phyloP scores from a whole-genome alignment of 2,888 invertebrate species.

The Kryphioiulus occultus region DNA sequence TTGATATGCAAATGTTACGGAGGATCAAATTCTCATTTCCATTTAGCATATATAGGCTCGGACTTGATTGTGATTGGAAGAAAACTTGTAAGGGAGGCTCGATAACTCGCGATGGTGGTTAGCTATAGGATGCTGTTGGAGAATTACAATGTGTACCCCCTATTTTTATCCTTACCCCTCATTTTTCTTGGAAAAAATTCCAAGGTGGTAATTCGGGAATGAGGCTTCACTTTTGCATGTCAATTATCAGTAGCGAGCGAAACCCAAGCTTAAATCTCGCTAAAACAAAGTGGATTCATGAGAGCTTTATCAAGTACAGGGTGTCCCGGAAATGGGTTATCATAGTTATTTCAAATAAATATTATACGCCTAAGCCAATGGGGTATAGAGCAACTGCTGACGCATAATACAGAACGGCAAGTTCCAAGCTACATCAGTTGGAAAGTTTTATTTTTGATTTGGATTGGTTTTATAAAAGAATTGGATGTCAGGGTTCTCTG shows the following conservation, averaged over 20 bases:
- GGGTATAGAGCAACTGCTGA: too few species aligned
- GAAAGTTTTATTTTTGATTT: too few species aligned
- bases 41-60: background rate
- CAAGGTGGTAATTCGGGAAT: constrained; percentile 16
- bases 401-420: too few species aligned
- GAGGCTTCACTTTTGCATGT: constrained; percentile 32
- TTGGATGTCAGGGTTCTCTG: too few species aligned
- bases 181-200: background rate
- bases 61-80: background rate
- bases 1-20: constrained; percentile 46
- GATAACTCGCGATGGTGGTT: background rate
- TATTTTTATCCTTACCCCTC: too few species aligned
- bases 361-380: too few species aligned
- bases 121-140: background rate
- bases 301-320: background rate
- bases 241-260: constrained; percentile 1
- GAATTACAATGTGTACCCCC: too few species aligned
- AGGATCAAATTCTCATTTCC: constrained; percentile 43
- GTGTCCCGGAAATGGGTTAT: background rate
- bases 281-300: background rate
- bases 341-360: too few species aligned
- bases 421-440: too few species aligned
- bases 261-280: background rate
- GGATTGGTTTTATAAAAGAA: too few species aligned
- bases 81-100: background rate